phyloP scores from a whole-genome alignment of 2,797 vertebrate species.

The Philypnodon macrostomus region DNA sequence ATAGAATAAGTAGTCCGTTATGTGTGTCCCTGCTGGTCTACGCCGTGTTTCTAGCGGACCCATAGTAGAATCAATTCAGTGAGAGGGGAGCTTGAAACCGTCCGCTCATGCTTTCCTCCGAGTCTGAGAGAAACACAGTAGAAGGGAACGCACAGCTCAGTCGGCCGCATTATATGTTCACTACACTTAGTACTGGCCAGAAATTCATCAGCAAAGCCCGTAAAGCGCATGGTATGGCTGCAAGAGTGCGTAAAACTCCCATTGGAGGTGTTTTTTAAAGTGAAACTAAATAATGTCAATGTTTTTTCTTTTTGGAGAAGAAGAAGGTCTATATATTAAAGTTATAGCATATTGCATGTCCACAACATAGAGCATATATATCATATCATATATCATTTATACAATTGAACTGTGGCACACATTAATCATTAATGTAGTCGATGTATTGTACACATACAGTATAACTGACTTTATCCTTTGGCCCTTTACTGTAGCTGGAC shows the following conservation, averaged over 20 bases:
- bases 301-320: no score
- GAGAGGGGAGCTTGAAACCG: constrained; percentile 85
- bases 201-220: constrained; percentile 38
- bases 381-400: no score
- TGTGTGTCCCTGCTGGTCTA: constrained; percentile 30
- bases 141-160: constrained; percentile 71
- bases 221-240: no score
- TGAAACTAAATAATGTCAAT: not conserved
- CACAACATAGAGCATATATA: no score
- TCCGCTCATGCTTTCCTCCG: constrained; percentile 72
- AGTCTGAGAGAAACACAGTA: constrained; percentile 74
- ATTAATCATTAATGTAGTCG: no score
- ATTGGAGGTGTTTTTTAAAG: not conserved
- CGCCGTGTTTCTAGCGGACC: constrained; percentile 72
- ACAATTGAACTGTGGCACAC: no score
- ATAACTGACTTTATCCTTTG: no score
- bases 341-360: no score
- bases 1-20: not conserved
- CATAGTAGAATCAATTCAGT: constrained; percentile 88
- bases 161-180: constrained; percentile 63
- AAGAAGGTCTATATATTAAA: no score
- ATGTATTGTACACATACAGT: no score
- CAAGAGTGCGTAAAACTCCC: not conserved
- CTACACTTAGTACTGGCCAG: constrained; percentile 48
- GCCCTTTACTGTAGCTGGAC: no score